Percentiles rank a stretch among this genome's conserved stretches.
These are phyloP conservation scores for Magallana gigas DNA, from an alignment of 1,140 invertebrate genomes.

Conservation along the genomic window DNA sequence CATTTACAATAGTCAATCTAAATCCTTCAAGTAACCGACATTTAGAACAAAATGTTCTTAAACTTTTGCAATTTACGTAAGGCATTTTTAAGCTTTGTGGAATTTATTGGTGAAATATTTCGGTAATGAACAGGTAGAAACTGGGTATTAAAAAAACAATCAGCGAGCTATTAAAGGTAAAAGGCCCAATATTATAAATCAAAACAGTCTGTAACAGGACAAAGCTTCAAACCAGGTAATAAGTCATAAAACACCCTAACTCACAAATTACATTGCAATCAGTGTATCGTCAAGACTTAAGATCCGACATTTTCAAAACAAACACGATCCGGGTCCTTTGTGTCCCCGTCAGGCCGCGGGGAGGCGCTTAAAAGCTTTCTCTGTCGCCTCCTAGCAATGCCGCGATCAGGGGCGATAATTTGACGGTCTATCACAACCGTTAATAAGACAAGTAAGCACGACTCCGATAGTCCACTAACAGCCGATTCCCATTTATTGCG, in stretches of 20 bases:
- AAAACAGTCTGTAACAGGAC: neutral
- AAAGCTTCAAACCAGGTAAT: neutral
- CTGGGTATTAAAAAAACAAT: neutral
- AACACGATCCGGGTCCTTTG: neutral
- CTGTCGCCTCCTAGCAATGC: neutral
- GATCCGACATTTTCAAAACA: constrained; percentile 14
- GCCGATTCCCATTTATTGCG: neutral
- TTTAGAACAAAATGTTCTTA: too few species aligned
- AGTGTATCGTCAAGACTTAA: neutral
- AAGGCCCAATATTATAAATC: neutral
- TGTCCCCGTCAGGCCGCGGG: neutral
- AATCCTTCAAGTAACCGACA: too few species aligned
- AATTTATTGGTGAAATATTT: neutral
- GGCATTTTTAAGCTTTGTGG: too few species aligned
- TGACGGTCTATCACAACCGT: neutral
- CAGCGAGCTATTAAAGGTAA: neutral
- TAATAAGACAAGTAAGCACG: neutral
- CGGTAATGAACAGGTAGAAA: neutral
- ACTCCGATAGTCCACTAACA: neutral
- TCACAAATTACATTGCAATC: neutral
- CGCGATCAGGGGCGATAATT: neutral
- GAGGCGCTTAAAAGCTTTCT: neutral
- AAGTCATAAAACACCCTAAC: neutral
- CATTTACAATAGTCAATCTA: too few species aligned
- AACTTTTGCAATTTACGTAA: too few species aligned